These are phyloP conservation scores for Morone chrysops DNA, from an alignment of 2,113 vertebrate species.

Conservation along the genomic window DNA sequence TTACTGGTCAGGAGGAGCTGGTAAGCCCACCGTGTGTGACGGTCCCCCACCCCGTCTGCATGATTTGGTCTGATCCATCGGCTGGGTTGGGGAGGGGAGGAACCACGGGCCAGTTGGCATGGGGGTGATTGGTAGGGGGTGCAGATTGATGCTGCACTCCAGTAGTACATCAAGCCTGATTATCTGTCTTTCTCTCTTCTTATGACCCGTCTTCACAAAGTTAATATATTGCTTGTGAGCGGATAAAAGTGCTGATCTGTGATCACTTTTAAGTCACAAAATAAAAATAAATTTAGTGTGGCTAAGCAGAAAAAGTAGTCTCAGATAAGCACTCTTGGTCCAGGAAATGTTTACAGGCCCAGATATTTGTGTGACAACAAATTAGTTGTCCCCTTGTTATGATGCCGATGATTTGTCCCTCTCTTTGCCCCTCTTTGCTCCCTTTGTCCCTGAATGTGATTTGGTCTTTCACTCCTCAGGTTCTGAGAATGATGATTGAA, in stretches of 20 bases:
- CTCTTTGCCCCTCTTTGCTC: conserved; percentile 22
- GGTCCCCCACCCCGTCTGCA: conserved; percentile 59
- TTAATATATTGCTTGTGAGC: conserved; percentile 20
- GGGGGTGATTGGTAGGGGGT: conserved; percentile 43
- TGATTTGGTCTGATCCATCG: conserved; percentile 68
- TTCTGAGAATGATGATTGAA: conserved; percentile 3
- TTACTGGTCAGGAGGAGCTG: conserved; percentile 79
- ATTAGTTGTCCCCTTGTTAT: conserved; percentile 17
- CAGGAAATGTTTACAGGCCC: conserved; percentile 3
- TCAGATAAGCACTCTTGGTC: conserved; percentile 61
- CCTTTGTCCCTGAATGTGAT: conserved; percentile 21
- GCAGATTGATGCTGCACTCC: conserved; percentile 28
- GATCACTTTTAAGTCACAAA: conserved; percentile 6
- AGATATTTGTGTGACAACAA: conserved; percentile 31
- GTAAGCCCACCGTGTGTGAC: conserved; percentile 70
- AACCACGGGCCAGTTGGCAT: conserved; percentile 55
- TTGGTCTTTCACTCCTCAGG: conserved; percentile 14
- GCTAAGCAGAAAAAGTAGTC: background rate
- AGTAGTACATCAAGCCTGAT: conserved; percentile 18
- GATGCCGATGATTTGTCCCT: conserved; percentile 42
- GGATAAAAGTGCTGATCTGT: conserved; percentile 55
- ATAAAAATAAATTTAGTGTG: background rate
- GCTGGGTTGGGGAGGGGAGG: conserved; percentile 32
- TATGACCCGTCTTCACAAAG: conserved; percentile 18
- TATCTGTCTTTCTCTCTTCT: conserved; percentile 23